phyloP scores from a whole-genome alignment of 2,888 invertebrate species.

The Spisula solida region DNA sequence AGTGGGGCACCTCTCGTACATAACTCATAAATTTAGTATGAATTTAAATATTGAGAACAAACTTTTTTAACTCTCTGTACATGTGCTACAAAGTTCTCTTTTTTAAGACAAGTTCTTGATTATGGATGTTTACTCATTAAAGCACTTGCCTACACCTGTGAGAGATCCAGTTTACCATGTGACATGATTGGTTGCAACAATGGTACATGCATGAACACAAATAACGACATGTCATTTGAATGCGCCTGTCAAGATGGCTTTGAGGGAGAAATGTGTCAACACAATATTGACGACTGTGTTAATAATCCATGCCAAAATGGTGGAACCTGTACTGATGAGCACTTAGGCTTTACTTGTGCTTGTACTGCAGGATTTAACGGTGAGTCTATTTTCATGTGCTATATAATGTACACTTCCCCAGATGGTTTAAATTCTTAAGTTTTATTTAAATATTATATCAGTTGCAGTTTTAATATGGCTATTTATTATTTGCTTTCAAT shows the following conservation, averaged over 20 bases:
- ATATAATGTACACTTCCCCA: too few relatives aligned
- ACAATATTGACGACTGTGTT: constrained; percentile 92
- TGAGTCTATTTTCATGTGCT: constrained; percentile 32
- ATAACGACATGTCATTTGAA: constrained; percentile 27
- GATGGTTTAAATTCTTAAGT: too few relatives aligned
- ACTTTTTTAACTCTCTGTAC: too few relatives aligned
- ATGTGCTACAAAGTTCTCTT: too few relatives aligned
- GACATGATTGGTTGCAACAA: constrained; percentile 38
- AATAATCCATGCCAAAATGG: constrained; percentile 94
- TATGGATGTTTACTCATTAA: neutral
- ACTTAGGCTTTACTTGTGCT: constrained; percentile 90
- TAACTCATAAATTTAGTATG: too few relatives aligned
- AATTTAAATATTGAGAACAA: too few relatives aligned
- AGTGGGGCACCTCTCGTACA: too few relatives aligned
- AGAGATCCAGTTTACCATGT: constrained; percentile 42
- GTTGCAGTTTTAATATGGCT: too few relatives aligned
- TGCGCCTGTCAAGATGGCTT: constrained; percentile 71
- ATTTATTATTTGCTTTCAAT: too few relatives aligned
- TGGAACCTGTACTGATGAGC: constrained; percentile 93
- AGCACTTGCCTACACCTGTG: constrained; percentile 26
- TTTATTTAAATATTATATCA: too few relatives aligned
- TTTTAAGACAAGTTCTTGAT: too few relatives aligned
- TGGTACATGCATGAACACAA: constrained; percentile 21
- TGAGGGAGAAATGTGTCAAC: constrained; percentile 77
- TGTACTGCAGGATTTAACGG: constrained; percentile 70